Base-by-base conservation (phyloP, 2,113 vertebrate species). In the Laticauda colubrina region DNA sequence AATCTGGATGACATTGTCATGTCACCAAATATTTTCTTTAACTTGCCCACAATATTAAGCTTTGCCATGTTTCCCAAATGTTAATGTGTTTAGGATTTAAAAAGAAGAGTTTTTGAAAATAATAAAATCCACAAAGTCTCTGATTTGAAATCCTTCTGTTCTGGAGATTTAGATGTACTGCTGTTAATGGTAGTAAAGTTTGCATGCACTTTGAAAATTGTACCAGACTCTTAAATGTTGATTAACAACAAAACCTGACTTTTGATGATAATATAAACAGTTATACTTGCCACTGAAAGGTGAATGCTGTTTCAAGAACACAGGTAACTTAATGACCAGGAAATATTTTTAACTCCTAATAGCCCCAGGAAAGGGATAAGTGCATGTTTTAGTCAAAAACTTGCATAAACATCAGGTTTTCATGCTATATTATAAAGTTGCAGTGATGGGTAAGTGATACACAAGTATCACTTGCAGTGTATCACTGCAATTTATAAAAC, bases 131-230 rank as follows among this genome's bases (percentile, higher is more conserved):
- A 87, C 53, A 55, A 89, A 81, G 51, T 64, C 23, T 48, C 45
- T 39, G 8, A 39, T 55, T 21, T 75, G 91, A 92, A 89, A 81
- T 89, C 87, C 61, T 81, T 81, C 91, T 56, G n/a, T 5, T 5
- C 1, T 93, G 93, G 92, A 2, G 94, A 94, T 57, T 43, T 48
- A 75, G 59, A 92, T 18, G 59, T 90, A 86, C 55, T 90, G 88
- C 93, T 94, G 12, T 53, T 94, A 2, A 81, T 56, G n/a, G 54
- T 93, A 94, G 1, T 20, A 81, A 24, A 85, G 87, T 56, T 87
- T 61, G 94, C 89, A 91, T 90, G 64, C 4, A 18, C 14, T 21
- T 87, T 87, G 88, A 15, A 85, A 53, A 59, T 48, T 9, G 51
- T n/a, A 93, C 69, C 45, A 89, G 55, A 51, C 15, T 85, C 88